phyloP scores from a whole-genome alignment of 2,797 vertebrate species.

The Glyptemys insculpta region DNA sequence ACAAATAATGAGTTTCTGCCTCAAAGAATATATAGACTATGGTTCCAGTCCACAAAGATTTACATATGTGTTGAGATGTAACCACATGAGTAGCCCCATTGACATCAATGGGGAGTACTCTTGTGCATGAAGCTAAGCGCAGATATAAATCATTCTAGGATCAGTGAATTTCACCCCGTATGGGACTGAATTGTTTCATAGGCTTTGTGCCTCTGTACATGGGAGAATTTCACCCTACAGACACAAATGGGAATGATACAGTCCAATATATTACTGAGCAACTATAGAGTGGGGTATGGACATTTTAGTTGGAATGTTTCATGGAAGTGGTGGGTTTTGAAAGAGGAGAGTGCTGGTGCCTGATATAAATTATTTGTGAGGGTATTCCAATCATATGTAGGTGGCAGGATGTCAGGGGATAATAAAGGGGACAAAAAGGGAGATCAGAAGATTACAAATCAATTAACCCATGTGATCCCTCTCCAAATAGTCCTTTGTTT shows the following conservation, averaged over 20 bases:
- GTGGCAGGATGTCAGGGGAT: background rate
- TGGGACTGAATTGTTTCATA: background rate
- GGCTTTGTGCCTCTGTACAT: background rate
- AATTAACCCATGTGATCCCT: background rate
- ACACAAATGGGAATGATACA: too few species aligned
- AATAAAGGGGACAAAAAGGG: background rate
- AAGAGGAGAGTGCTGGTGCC: background rate
- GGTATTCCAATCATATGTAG: background rate
- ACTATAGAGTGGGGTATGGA: background rate
- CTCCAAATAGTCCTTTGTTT: background rate
- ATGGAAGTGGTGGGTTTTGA: background rate
- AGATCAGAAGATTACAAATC: background rate
- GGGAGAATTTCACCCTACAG: background rate
- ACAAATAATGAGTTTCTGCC: background rate
- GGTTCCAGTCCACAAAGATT: too few species aligned
- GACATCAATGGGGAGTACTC: background rate
- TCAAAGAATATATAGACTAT: background rate
- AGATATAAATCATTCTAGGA: background rate
- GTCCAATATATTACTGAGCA: background rate
- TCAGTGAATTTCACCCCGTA: background rate
- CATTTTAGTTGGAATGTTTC: background rate
- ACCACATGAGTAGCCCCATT: background rate
- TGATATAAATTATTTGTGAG: background rate
- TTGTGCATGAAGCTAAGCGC: background rate
- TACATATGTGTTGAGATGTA: background rate